These are phyloP conservation scores for Heliangelus exortis DNA, from an alignment of 2,797 vertebrate species.

Conservation along the genomic window DNA sequence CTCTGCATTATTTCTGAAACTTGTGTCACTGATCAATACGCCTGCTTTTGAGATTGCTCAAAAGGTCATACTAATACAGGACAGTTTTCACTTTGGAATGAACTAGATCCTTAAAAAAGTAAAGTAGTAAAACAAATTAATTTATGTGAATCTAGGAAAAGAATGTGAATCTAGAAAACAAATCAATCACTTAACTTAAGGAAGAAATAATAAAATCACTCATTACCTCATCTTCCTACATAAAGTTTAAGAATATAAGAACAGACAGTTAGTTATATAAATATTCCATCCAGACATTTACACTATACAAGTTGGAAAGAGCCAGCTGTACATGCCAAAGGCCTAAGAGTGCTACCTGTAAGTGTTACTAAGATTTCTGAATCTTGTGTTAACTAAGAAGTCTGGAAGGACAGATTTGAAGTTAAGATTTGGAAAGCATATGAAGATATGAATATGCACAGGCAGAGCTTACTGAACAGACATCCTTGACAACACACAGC, in stretches of 20 bases:
- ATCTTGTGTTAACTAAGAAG: neutral
- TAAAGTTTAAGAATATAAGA: neutral
- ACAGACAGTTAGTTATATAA: neutral
- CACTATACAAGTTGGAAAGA: too few species aligned
- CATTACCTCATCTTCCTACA: neutral
- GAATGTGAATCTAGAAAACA: neutral
- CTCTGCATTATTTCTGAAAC: constrained; percentile 32
- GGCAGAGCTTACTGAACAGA: neutral
- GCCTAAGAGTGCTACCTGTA: neutral
- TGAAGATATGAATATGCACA: neutral
- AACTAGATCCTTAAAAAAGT: neutral
- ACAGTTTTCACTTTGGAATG: constrained; percentile 42
- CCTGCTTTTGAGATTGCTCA: constrained; percentile 25
- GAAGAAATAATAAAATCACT: constrained; percentile 7
- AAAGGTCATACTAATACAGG: constrained; percentile 41
- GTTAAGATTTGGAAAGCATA: neutral
- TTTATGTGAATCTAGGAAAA: constrained; percentile 5
- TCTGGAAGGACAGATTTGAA: neutral
- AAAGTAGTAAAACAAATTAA: constrained; percentile 1
- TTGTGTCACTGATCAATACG: constrained; percentile 43
- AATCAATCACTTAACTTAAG: neutral
- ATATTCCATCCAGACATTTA: too few species aligned
- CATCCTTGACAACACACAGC: neutral
- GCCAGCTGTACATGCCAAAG: too few species aligned
- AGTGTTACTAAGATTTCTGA: neutral